Conservation (phyloP, 2,888 invertebrate genomes). For the Xestia ashworthii region DNA sequence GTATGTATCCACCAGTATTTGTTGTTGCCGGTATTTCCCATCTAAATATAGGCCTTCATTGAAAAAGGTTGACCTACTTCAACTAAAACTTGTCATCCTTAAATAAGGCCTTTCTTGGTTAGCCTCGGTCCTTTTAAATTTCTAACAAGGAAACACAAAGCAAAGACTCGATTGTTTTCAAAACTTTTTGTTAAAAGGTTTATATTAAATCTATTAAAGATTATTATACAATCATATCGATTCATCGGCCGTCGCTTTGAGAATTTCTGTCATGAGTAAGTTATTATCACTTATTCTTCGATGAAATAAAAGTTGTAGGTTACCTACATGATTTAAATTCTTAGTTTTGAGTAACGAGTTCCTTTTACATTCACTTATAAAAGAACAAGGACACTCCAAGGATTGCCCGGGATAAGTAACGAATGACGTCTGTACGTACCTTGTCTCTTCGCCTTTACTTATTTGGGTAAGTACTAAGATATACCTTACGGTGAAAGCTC, state of each 20-base stretch:
- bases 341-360: not conserved
- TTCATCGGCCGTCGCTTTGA: not conserved
- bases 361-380: constrained; percentile 1
- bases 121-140: not conserved
- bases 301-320: too few species aligned
- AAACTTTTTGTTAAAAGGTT: too few species aligned
- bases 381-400: not conserved
- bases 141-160: too few species aligned
- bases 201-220: too few species aligned
- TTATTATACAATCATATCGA: too few species aligned
- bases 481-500: not conserved
- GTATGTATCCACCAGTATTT: not conserved
- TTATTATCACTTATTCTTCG: not conserved
- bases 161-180: too few species aligned
- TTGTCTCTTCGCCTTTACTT: not conserved
- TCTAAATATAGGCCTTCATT: not conserved
- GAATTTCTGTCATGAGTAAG: not conserved
- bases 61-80: not conserved
- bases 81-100: constrained; percentile 13
- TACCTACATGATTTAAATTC: not conserved
- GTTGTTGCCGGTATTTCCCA: not conserved
- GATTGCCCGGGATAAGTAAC: not conserved
- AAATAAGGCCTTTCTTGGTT: constrained; percentile 13
- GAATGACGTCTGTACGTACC: not conserved
- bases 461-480: not conserved